These are phyloP conservation scores for Chaetura pelagica DNA, from an alignment of 2,113 vertebrate genomes.

Conservation along the genomic window DNA sequence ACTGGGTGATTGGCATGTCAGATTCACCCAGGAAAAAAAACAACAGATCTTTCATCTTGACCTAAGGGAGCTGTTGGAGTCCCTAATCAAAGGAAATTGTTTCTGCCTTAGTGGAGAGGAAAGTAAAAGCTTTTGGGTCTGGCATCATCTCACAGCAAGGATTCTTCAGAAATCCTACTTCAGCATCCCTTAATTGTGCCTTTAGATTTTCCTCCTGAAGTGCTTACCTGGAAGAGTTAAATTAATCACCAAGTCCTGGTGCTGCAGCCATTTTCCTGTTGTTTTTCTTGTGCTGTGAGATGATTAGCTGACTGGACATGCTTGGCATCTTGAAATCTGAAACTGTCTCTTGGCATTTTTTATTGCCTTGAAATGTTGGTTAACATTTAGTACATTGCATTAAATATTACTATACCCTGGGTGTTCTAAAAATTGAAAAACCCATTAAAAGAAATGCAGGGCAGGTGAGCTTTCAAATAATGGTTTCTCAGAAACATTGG, in stretches of 20 bases:
- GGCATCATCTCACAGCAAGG: conserved; percentile 33
- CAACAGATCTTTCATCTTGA: background rate
- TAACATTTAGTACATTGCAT: conserved; percentile 47
- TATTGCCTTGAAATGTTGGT: conserved; percentile 31
- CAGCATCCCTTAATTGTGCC: conserved; percentile 21
- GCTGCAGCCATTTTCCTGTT: conserved; percentile 1
- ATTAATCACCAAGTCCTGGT: background rate
- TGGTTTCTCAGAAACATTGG: conserved; percentile 36
- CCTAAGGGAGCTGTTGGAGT: conserved; percentile 20
- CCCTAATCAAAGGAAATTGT: conserved; percentile 50
- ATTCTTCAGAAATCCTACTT: background rate
- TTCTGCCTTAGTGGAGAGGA: conserved; percentile 32
- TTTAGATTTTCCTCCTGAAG: conserved; percentile 20
- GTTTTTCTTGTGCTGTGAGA: conserved; percentile 17
- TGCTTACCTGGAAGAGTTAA: conserved; percentile 45
- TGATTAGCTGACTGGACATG: conserved; percentile 35
- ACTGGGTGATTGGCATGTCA: background rate
- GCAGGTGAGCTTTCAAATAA: background rate
- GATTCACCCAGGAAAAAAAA: background rate
- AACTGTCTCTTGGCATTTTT: conserved; percentile 24
- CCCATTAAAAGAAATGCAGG: conserved; percentile 33
- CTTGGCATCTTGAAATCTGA: conserved; percentile 44
- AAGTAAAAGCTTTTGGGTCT: conserved; percentile 29
- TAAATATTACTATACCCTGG: conserved; percentile 26
- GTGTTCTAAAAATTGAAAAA: conserved; percentile 68